A percentile compares a stretch with the other conserved stretches of the same genome.
Conservation (phyloP, 2,888 invertebrate genomes). For the Baccha elongata region DNA sequence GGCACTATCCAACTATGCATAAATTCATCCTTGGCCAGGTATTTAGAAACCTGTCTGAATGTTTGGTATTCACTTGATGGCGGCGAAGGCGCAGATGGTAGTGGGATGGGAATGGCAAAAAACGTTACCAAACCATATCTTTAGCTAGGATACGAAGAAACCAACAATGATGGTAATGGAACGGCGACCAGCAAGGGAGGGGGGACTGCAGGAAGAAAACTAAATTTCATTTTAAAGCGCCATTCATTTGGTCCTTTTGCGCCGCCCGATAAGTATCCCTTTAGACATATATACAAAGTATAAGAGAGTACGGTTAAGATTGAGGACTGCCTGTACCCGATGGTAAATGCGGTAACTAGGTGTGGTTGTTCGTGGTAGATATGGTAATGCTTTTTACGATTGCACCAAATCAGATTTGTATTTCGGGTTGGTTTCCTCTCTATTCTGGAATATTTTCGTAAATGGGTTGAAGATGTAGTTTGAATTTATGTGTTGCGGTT, state of each 20-base stretch:
- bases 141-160: constrained; percentile 22
- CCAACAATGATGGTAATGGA: constrained; percentile 31
- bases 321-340: constrained; percentile 64
- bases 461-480: constrained; percentile 49
- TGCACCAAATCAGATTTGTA: constrained; percentile 74
- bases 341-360: constrained; percentile 73
- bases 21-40: constrained; percentile 69
- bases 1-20: constrained; percentile 69
- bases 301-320: constrained; percentile 57
- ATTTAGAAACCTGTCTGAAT: constrained; percentile 72
- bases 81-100: background rate
- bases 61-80: constrained; percentile 61
- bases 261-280: constrained; percentile 52
- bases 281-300: constrained; percentile 5
- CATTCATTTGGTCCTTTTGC: constrained; percentile 71
- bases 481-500: constrained; percentile 78
- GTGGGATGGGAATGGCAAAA: background rate
- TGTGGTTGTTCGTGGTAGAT: constrained; percentile 71
- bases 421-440: constrained; percentile 69
- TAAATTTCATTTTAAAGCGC: constrained; percentile 73
- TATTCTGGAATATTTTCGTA: constrained; percentile 35
- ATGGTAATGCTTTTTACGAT: constrained; percentile 74
- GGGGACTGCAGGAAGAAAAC: constrained; percentile 51
- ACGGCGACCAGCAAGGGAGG: background rate
- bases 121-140: constrained; percentile 23